Percentiles rank a stretch among this genome's conserved stretches.
Evolutionary conservation across 2,113 vertebrate genomes (phyloP).

Genomic region (Dolichallabes microphthalmus): DNA sequence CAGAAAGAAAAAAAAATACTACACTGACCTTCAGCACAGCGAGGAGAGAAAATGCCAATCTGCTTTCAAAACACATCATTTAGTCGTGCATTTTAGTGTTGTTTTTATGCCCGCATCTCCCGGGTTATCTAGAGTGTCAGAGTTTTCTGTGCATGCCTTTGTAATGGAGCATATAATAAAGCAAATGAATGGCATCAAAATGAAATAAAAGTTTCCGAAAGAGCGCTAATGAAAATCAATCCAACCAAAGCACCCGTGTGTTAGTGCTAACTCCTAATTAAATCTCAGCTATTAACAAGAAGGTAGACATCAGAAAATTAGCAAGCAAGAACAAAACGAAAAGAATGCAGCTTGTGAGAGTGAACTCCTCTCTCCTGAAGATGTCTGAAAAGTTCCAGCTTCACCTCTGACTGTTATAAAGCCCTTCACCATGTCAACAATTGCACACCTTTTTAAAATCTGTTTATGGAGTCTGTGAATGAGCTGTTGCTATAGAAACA

Average conservation of each 20-base stretch:
- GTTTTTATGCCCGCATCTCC: not conserved
- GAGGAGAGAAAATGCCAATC: conserved; percentile 70
- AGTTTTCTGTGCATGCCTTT: not conserved
- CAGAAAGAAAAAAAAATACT: conserved; percentile 52
- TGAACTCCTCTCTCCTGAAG: not conserved
- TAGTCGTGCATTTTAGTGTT: not conserved
- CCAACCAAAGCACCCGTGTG: not conserved
- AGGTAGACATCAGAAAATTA: not conserved
- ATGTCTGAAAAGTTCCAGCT: not conserved
- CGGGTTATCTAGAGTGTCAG: not conserved
- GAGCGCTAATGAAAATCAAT: not conserved
- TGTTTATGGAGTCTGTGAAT: not conserved
- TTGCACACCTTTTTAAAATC: not conserved
- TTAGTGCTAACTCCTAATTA: not conserved
- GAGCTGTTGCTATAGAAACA: not conserved
- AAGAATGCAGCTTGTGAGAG: too few species aligned
- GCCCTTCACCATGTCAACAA: not conserved
- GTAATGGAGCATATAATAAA: not conserved
- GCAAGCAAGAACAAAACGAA: too few species aligned
- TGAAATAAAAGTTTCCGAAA: not conserved
- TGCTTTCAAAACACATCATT: conserved; percentile 20
- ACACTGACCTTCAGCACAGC: conserved; percentile 70
- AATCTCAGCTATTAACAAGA: not conserved
- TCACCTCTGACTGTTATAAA: too few species aligned
- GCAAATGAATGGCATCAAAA: not conserved